Evolutionary conservation across 1,140 invertebrate species (phyloP).

Genomic region (Pseudomyrmex gracilis): DNA sequence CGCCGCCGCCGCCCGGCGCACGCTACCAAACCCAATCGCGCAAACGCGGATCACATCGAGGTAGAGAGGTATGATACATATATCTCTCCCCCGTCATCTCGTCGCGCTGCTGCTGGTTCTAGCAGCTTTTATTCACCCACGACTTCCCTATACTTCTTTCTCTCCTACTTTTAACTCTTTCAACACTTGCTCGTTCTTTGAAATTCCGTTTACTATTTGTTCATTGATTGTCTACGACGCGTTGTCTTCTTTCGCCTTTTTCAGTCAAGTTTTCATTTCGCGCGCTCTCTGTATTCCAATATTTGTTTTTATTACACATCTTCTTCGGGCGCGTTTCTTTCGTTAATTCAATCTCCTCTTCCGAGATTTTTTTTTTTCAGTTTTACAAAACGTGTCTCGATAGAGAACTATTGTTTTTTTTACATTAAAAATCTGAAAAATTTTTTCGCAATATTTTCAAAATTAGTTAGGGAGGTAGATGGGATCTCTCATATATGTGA

Average conservation of each 20-base stretch:
- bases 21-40: conserved; percentile 76
- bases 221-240: conserved; percentile 17
- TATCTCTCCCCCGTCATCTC: conserved; percentile 23
- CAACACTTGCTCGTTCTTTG: not conserved
- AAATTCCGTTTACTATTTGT: conserved; percentile 22
- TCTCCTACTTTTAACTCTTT: not conserved
- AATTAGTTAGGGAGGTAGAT: no score
- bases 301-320: not conserved
- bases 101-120: conserved; percentile 26
- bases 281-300: not conserved
- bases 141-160: conserved; percentile 24
- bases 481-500: no score
- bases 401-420: no score
- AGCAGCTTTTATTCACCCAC: conserved; percentile 27
- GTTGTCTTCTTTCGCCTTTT: conserved; percentile 25
- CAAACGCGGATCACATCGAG: conserved; percentile 70
- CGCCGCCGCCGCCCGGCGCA: conserved; percentile 78
- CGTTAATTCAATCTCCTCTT: not conserved
- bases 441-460: no score
- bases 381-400: no score
- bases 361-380: not conserved
- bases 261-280: conserved; percentile 14
- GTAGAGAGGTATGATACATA: conserved; percentile 66
- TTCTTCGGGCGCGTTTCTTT: not conserved
- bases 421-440: no score